Percentiles rank a stretch among this genome's conserved stretches.
Conservation (phyloP, 1,140 invertebrate species). For the Euschistus heros region DNA sequence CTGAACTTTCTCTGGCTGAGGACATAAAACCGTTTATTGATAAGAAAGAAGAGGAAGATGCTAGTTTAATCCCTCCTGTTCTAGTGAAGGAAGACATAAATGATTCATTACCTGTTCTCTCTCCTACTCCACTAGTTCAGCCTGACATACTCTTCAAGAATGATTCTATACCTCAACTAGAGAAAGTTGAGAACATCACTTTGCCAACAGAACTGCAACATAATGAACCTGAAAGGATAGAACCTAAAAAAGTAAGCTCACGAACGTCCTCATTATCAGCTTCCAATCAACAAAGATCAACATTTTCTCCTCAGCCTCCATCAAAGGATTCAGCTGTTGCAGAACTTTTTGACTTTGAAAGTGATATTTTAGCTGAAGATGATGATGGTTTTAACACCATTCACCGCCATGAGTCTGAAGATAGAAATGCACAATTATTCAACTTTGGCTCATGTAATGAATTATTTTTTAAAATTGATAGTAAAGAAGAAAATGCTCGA, state of each 20-base stretch:
- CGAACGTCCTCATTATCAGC: conserved; percentile 29
- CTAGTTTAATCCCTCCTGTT: background rate
- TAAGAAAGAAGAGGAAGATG: conserved; percentile 11
- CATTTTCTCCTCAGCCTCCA: conserved; percentile 56
- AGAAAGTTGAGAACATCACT: conserved; percentile 21
- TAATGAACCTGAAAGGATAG: conserved; percentile 22
- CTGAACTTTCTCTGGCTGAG: conserved; percentile 18
- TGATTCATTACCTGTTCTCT: conserved; percentile 21
- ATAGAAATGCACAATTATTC: conserved; percentile 45
- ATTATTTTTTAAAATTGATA: conserved; percentile 56
- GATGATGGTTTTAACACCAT: conserved; percentile 52
- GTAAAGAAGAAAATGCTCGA: conserved; percentile 61
- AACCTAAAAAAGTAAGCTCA: conserved; percentile 30
- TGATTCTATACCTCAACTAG: conserved; percentile 22
- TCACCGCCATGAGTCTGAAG: conserved; percentile 46
- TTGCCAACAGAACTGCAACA: conserved; percentile 21
- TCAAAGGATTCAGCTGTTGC: conserved; percentile 47
- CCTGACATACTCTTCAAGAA: conserved; percentile 13
- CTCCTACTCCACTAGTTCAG: conserved; percentile 9
- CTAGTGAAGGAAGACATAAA: conserved; percentile 13
- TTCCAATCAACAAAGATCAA: conserved; percentile 44
- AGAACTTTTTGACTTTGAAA: conserved; percentile 53
- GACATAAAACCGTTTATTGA: conserved; percentile 8
- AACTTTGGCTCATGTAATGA: conserved; percentile 48
- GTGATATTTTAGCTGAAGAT: conserved; percentile 50